Percentiles rank a stretch among this genome's conserved stretches.
Conservation (phyloP, 2,797 vertebrate genomes). For the Gastrophryne carolinensis region DNA sequence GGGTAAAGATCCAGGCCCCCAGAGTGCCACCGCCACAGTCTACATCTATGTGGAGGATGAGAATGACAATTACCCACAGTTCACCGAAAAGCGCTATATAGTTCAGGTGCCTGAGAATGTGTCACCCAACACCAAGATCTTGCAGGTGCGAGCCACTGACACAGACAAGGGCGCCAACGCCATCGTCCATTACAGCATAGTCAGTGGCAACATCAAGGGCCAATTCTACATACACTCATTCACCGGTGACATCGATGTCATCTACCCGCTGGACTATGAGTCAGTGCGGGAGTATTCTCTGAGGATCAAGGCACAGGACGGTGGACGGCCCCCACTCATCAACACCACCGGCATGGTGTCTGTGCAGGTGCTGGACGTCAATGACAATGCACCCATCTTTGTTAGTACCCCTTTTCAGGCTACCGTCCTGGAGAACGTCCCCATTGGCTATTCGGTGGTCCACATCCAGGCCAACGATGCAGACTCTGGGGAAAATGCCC, state of each 20-base stretch:
- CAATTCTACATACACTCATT: conserved; percentile 95
- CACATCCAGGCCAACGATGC: conserved; percentile 94
- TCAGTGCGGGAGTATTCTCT: conserved; percentile 87
- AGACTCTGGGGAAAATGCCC: conserved; percentile 89
- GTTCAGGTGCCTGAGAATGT: conserved; percentile 88
- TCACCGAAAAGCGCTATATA: conserved; percentile 88
- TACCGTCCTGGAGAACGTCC: conserved; percentile 88
- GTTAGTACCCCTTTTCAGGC: conserved; percentile 97
- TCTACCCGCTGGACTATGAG: conserved; percentile 93
- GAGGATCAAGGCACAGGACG: conserved; percentile 93
- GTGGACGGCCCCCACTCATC: conserved; percentile 90
- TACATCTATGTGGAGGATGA: conserved; percentile 91
- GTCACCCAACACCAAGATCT: conserved; percentile 81
- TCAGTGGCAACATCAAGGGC: conserved; percentile 91
- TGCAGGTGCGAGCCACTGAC: conserved; percentile 89
- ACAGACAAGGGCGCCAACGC: conserved; percentile 89
- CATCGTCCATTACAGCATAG: conserved; percentile 92
- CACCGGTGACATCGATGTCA: conserved; percentile 87
- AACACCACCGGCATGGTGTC: conserved; percentile 91
- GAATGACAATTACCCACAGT: conserved; percentile 96
- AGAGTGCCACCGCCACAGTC: conserved; percentile 86
- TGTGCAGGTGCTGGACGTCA: conserved; percentile 90
- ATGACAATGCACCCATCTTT: conserved; percentile 95
- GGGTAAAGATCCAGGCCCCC: conserved; percentile 88
- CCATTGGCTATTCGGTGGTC: conserved; percentile 88